Conservation (phyloP, 2,113 vertebrate species). For the Podarcis raffonei region DNA sequence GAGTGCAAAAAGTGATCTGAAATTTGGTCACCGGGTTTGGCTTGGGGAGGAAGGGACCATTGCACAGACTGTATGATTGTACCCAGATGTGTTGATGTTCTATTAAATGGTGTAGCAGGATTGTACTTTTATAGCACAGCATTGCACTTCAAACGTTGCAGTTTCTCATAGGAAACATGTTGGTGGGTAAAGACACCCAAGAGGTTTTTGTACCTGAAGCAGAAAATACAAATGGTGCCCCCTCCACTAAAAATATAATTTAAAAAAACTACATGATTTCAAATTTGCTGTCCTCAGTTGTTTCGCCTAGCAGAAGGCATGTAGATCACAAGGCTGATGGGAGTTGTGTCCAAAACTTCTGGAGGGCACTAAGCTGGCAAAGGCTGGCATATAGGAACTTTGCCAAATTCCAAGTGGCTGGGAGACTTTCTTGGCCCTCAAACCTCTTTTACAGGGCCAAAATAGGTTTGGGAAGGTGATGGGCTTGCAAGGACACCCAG, state of each 20-base stretch:
- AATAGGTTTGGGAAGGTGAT: neutral
- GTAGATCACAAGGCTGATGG: too few species aligned
- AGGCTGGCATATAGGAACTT: neutral
- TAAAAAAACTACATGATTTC: neutral
- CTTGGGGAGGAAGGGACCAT: neutral
- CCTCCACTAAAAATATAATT: neutral
- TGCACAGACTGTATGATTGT: too few species aligned
- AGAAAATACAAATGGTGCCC: neutral
- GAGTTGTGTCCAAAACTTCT: too few species aligned
- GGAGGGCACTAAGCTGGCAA: neutral
- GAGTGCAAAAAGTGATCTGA: neutral
- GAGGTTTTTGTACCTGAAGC: neutral
- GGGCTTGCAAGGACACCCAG: neutral
- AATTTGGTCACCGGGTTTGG: neutral
- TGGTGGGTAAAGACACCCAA: neutral
- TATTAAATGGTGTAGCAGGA: too few species aligned
- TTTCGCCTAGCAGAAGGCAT: too few species aligned
- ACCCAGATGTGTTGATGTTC: neutral
- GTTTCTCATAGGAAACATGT: neutral
- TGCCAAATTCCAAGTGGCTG: neutral
- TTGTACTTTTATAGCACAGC: too few species aligned
- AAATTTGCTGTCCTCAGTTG: neutral
- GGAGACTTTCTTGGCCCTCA: neutral
- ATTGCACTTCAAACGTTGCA: neutral
- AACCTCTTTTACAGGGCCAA: neutral